Conservation (phyloP, 2,888 invertebrate species). For the Torymus aiolomorphi region DNA sequence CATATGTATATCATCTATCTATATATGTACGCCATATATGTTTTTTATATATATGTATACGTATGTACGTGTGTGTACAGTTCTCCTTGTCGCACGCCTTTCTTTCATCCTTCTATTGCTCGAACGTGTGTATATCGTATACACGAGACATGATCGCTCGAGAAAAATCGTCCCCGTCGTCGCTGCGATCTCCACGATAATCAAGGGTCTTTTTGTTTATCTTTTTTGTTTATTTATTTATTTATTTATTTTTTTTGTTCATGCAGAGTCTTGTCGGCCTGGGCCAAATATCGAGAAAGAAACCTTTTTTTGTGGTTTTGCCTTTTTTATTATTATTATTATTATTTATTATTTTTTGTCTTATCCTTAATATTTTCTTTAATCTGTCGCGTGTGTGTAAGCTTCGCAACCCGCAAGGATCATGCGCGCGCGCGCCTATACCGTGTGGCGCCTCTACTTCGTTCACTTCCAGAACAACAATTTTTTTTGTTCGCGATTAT, state of each 20-base stretch:
- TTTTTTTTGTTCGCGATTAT: too few relatives aligned
- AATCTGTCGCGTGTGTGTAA: too few relatives aligned
- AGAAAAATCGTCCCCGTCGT: slow-evolving; percentile 34
- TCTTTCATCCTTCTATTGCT: not conserved
- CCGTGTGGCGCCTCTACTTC: too few relatives aligned
- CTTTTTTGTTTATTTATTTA: too few relatives aligned
- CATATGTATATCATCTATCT: too few relatives aligned
- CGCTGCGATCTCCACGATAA: slow-evolving; percentile 43
- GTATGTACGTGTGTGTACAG: not conserved
- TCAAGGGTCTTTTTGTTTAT: slow-evolving; percentile 11
- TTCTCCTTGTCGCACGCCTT: slow-evolving; percentile 9
- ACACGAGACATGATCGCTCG: slow-evolving; percentile 23
- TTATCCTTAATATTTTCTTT: not conserved
- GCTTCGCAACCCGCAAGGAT: too few relatives aligned
- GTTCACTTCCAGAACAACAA: too few relatives aligned
- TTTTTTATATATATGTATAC: not conserved
- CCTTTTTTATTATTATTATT: slow-evolving; percentile 21
- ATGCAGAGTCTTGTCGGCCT: slow-evolving; percentile 46
- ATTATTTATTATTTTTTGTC: slow-evolving; percentile 16
- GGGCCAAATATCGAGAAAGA: slow-evolving; percentile 40
- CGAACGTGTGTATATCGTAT: not conserved
- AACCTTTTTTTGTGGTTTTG: slow-evolving; percentile 34
- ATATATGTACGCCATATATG: too few relatives aligned
- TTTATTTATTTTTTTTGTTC: not conserved
- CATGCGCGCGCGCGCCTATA: too few relatives aligned